Percentiles rank a stretch among this genome's conserved stretches.
These are phyloP conservation scores for Loris lydekkerianus DNA, from an alignment of 2,797 vertebrate species.

Conservation along the genomic window DNA sequence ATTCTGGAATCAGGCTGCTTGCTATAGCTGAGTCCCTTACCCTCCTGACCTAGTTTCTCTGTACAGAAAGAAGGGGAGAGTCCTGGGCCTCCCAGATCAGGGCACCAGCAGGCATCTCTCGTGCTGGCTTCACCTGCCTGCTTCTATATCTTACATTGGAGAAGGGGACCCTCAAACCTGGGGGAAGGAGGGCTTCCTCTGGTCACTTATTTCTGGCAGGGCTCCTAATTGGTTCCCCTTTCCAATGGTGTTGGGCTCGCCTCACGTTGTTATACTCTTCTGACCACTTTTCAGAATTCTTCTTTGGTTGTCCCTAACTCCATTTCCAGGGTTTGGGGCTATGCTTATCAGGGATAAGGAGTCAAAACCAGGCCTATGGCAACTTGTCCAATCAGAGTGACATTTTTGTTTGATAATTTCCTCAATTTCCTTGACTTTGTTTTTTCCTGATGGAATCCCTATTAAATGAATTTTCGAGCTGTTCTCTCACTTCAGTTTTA, in stretches of 20 bases:
- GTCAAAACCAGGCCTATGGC: not conserved
- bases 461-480: not conserved
- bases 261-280: not conserved
- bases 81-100: not conserved
- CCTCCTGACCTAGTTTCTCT: not conserved
- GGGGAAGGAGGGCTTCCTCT: not conserved
- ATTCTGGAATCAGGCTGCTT: not conserved
- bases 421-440: not conserved
- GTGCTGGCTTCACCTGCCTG: not conserved
- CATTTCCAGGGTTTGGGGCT: not conserved
- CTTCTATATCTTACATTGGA: not conserved
- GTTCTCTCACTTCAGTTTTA: slow-evolving; percentile 9
- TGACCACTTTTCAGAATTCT: not conserved
- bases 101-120: not conserved
- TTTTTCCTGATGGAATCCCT: not conserved
- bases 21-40: not conserved
- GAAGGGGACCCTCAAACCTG: not conserved
- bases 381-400: not conserved
- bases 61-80: not conserved
- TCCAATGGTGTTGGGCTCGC: not conserved
- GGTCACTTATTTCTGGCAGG: not conserved
- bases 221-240: not conserved
- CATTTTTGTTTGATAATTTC: not conserved
- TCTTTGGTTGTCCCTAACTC: not conserved
- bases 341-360: not conserved